These are phyloP conservation scores for Poecile montanus DNA, from an alignment of 2,797 vertebrate genomes.

Conservation along the genomic window DNA sequence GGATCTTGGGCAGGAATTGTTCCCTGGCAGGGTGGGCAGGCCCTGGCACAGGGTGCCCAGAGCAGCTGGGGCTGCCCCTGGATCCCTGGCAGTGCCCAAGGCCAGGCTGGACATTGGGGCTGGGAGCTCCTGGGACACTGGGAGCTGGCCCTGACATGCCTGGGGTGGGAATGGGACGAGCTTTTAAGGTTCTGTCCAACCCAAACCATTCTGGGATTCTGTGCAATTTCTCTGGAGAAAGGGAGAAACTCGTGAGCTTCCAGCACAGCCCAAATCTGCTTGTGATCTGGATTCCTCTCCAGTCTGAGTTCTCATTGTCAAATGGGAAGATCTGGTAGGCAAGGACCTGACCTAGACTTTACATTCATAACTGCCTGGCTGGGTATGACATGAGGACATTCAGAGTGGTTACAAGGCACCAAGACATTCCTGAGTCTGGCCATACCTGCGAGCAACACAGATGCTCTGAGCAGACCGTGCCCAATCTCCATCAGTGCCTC, in stretches of 20 bases:
- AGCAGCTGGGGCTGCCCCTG: not conserved
- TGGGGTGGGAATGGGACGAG: fast-evolving
- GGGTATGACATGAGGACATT: not conserved
- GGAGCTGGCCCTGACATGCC: fast-evolving
- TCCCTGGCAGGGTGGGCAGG: not conserved
- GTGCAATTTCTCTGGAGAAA: not conserved
- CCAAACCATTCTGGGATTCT: not conserved
- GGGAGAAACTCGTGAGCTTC: not conserved
- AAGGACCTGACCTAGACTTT: not conserved
- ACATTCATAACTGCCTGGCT: not conserved
- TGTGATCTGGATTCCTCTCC: not conserved
- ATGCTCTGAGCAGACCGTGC: not conserved
- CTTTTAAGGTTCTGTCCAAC: not conserved
- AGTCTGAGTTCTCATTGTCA: not conserved
- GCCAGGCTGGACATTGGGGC: not conserved
- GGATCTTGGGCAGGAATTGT: not conserved
- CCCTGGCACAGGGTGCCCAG: not conserved
- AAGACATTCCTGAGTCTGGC: not conserved
- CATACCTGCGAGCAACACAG: not conserved
- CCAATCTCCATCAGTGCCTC: not conserved
- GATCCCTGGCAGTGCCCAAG: not conserved
- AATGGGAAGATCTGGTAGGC: not conserved
- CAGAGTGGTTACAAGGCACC: not conserved
- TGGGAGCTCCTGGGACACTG: not conserved
- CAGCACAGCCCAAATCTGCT: not conserved